A percentile compares a stretch with the other conserved stretches of the same genome.
Conservation (phyloP, 2,888 invertebrate species). For the Rhabditoides inermis region DNA sequence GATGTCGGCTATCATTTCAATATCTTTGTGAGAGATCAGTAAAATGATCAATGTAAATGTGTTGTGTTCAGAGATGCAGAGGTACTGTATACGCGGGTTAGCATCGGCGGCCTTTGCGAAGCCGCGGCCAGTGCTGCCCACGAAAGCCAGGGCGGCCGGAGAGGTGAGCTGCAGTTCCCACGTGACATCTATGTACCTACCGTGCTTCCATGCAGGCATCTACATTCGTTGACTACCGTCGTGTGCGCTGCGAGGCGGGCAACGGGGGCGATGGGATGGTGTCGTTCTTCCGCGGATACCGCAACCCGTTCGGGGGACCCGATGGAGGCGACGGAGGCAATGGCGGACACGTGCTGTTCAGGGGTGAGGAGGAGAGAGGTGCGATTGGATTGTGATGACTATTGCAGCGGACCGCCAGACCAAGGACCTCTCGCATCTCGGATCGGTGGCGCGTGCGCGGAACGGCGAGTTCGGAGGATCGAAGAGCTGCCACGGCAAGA, state of each 20-base stretch:
- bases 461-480: constrained; percentile 40
- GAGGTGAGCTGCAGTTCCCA: too few relatives aligned
- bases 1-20: too few relatives aligned
- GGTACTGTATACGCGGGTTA: background rate
- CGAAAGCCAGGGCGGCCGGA: too few relatives aligned
- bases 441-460: constrained; percentile 22
- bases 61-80: too few relatives aligned
- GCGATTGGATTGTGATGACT: background rate
- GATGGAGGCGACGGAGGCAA: constrained; percentile 91
- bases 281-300: constrained; percentile 73
- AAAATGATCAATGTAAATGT: too few relatives aligned
- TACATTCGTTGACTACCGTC: constrained; percentile 40
- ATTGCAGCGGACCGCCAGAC: constrained; percentile 26
- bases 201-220: constrained; percentile 29
- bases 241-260: constrained; percentile 65
- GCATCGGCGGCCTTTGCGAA: background rate
- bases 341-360: constrained; percentile 53
- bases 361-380: too few relatives aligned
- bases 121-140: too few relatives aligned
- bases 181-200: too few relatives aligned
- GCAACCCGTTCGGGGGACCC: constrained; percentile 81
- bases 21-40: too few relatives aligned
- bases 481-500: constrained; percentile 23
- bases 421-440: constrained; percentile 40
- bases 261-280: constrained; percentile 86